These are phyloP conservation scores for Herpailurus yagouaroundi DNA, from an alignment of 2,113 vertebrate genomes.

Conservation along the genomic window DNA sequence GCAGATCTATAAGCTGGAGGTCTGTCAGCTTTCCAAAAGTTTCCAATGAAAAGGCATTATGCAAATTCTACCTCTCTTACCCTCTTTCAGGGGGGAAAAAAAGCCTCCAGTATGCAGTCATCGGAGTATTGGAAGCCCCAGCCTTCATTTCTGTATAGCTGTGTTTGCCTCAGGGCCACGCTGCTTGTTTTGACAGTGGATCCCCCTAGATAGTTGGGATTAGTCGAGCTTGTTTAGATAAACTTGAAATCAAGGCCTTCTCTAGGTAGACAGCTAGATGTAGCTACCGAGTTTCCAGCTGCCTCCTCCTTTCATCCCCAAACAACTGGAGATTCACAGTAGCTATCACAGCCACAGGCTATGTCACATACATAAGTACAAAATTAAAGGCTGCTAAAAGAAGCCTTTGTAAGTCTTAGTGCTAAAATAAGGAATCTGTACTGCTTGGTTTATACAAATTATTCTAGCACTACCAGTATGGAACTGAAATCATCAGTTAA, in stretches of 20 bases:
- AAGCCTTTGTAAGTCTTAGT: constrained; percentile 90
- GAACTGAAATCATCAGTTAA: constrained; percentile 81
- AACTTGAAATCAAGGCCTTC: constrained; percentile 96
- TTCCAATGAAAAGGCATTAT: constrained; percentile 99
- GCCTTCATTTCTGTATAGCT: constrained; percentile 94
- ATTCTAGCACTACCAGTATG: constrained; percentile 83
- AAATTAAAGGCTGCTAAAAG: constrained; percentile 92
- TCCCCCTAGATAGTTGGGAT: constrained; percentile 99
- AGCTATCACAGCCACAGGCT: constrained; percentile 94
- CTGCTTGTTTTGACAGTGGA: constrained; percentile 99
- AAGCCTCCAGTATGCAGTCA: constrained; percentile 89
- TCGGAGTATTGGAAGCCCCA: constrained; percentile 91
- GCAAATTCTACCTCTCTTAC: constrained; percentile 94
- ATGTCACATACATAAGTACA: constrained; percentile 89
- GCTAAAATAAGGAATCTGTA: constrained; percentile 91
- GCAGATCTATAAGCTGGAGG: constrained; percentile 90
- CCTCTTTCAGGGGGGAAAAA: constrained; percentile 87
- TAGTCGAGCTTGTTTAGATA: constrained; percentile 99
- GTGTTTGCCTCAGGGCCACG: constrained; percentile 99
- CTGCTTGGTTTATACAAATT: constrained; percentile 87
- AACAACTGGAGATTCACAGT: constrained; percentile 93
- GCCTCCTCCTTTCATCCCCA: constrained; percentile 96
- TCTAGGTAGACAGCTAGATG: constrained; percentile 96
- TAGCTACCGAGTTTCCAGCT: constrained; percentile 96
- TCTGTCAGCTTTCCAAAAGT: constrained; percentile 93